Base-by-base conservation (phyloP, 2,113 vertebrate genomes). In the Albula glossodonta region DNA sequence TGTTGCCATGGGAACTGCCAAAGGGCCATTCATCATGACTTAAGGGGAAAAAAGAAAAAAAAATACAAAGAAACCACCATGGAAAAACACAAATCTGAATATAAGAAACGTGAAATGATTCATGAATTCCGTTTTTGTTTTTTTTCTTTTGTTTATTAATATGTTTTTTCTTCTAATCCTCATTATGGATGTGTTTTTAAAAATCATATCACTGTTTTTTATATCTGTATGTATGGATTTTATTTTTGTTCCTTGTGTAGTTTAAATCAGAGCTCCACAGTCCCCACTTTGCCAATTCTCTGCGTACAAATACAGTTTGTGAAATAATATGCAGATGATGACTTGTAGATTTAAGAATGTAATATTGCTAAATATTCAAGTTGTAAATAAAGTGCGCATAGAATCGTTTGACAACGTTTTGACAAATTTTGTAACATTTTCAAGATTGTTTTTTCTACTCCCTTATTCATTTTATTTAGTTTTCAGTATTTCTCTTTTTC, bases 331-430 rank as follows among this genome's bases (percentile, higher is more conserved):
- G 93, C 94, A 93, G 94, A 94, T 93, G 93, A 93, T 89, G 89
- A 92, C 88, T 91, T 93, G 92, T 95, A 96, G 94, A 95, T 89
- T 91, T 93, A 91, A 94, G 94, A 95, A 95, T 92, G 92, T 96
- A 94, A 94, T 94, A 93, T 93, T 94, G 94, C 80, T 89, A 92
- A 87, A 85, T 94, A 95, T 92, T 94, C 83, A 15, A 78, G 86
- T 89, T 94, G 94, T 96, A 95, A 96, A 95, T 97, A 96, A 97
- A 97, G 93, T 93, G 94, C 94, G 96, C 94, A 94, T 93, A 95
- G 93, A 95, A 93, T 93, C 87, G 92, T 94, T 93, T 91, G 93
- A 90, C 83, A 87, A 88, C 66, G 86, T 5, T 87, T 93, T 94
- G 90, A 88, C 93, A 89, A 81, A 91, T 93, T 86, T 93, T 92